Percentiles rank a stretch among this genome's conserved stretches.
These are phyloP conservation scores for Spatulosminthurus flaviceps DNA, from an alignment of 2,888 invertebrate species.

Conservation along the genomic window DNA sequence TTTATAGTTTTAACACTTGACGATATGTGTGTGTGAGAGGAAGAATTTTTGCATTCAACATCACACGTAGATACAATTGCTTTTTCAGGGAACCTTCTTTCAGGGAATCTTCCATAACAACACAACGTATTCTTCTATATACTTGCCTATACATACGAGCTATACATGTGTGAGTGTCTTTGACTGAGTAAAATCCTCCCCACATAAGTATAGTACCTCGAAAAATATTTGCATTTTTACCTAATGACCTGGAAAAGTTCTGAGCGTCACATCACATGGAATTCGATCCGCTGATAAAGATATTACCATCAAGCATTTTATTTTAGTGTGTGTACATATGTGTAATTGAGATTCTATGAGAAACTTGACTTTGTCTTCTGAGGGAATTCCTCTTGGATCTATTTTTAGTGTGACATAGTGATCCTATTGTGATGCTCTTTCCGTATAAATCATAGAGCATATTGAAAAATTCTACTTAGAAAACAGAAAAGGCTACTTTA, in stretches of 20 bases:
- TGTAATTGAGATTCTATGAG: not conserved
- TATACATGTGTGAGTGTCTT: not conserved
- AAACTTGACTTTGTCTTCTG: not conserved
- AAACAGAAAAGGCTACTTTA: no score
- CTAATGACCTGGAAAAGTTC: constrained; percentile 43
- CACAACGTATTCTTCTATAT: no score
- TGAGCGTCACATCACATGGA: constrained; percentile 13
- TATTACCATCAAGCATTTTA: not conserved
- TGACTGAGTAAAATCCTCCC: not conserved
- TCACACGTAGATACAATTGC: not conserved
- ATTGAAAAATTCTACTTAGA: no score
- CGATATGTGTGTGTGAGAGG: no score
- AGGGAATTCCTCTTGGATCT: not conserved
- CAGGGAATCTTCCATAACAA: no score
- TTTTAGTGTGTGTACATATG: not conserved
- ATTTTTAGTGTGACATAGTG: constrained; percentile 44
- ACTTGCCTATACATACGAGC: not conserved
- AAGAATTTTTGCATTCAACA: not conserved
- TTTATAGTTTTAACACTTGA: constrained; percentile 2
- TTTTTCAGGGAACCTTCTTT: no score
- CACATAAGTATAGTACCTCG: not conserved
- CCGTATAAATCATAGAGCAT: not conserved
- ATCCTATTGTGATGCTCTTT: constrained; percentile 14
- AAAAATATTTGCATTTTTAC: constrained; percentile 20
- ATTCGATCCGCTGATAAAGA: not conserved